These are phyloP conservation scores for Triops longicaudatus DNA, from an alignment of 1,140 invertebrate genomes.

Conservation along the genomic window DNA sequence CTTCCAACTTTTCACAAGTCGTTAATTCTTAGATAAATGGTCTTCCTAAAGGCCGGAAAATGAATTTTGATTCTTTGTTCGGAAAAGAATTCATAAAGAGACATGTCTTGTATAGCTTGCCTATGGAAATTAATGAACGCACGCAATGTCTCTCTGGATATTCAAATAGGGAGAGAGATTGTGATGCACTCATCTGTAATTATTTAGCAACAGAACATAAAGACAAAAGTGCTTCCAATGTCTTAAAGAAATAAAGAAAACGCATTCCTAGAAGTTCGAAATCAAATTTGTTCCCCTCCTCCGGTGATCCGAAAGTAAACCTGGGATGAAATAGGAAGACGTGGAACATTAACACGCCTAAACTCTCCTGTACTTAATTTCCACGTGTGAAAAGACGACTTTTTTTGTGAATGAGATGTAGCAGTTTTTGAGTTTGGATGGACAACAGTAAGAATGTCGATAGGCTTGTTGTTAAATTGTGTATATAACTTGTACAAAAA, in stretches of 20 bases:
- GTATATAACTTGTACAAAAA: conserved; percentile 3
- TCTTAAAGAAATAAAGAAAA: background rate
- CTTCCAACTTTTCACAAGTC: background rate
- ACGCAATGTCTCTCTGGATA: background rate
- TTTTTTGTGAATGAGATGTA: background rate
- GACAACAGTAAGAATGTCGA: background rate
- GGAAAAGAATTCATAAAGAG: background rate
- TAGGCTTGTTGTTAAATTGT: background rate
- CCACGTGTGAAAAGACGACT: background rate
- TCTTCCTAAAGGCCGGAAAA: background rate
- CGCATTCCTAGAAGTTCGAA: background rate
- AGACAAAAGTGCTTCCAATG: background rate
- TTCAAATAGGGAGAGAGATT: background rate
- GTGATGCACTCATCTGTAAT: background rate
- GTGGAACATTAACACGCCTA: background rate
- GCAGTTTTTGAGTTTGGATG: background rate
- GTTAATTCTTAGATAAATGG: background rate
- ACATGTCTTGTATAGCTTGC: background rate
- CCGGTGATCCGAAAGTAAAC: background rate
- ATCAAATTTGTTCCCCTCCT: background rate
- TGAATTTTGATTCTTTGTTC: background rate
- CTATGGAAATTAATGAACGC: background rate
- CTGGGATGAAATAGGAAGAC: background rate
- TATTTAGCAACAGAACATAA: background rate
- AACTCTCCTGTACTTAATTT: background rate